phyloP scores from a whole-genome alignment of 2,113 vertebrate genomes.

The Melanerpes aurifrons region DNA sequence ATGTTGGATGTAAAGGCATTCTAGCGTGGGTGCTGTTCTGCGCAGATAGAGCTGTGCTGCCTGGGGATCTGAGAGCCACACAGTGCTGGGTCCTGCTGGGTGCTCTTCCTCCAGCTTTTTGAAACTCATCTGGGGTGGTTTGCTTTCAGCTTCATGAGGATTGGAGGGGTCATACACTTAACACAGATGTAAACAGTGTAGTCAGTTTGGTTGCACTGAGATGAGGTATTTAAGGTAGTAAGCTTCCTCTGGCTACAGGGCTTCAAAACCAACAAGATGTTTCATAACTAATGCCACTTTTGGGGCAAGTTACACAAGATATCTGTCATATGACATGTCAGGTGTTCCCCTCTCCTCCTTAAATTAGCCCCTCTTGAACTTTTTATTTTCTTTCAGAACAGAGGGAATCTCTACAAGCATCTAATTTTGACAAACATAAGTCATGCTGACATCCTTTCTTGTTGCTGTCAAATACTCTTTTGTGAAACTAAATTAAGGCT shows the following conservation, averaged over 20 bases:
- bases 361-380: neutral
- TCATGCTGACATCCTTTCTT: constrained; percentile 23
- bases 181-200: neutral
- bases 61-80: neutral
- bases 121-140: neutral
- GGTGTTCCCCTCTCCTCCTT: neutral
- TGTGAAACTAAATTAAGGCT: constrained; percentile 34
- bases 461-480: constrained; percentile 51
- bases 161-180: neutral
- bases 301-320: neutral
- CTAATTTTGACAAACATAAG: neutral
- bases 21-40: accelerated
- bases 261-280: neutral
- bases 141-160: neutral
- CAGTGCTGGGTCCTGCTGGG: neutral
- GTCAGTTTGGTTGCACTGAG: neutral
- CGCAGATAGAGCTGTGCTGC: neutral
- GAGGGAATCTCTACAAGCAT: neutral
- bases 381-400: constrained; percentile 1
- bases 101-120: neutral
- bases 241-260: neutral
- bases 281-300: neutral
- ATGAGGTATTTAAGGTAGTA: neutral
- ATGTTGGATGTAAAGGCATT: neutral
- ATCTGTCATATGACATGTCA: neutral